Evolutionary conservation across 2,113 vertebrate species (phyloP).

Genomic region (Lipophrys pholis): DNA sequence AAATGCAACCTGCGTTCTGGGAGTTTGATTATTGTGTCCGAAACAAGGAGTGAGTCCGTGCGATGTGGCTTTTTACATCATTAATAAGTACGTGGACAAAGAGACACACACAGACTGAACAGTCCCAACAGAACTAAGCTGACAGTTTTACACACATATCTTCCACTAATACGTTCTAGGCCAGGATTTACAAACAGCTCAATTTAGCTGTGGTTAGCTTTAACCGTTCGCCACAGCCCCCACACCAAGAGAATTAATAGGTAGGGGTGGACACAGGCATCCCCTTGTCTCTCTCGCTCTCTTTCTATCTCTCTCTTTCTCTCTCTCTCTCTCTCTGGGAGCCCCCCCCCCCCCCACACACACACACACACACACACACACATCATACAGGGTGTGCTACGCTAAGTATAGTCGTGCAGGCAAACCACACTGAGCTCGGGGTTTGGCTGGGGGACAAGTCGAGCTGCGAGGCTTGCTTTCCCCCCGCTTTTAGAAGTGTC

Average conservation of each 20-base stretch:
- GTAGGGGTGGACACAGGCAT: slow-evolving; percentile 64
- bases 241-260: slow-evolving; percentile 61
- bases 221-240: slow-evolving; percentile 66
- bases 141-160: slow-evolving; percentile 52
- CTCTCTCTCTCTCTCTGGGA: slow-evolving; percentile 15
- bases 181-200: slow-evolving; percentile 57
- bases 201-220: slow-evolving; percentile 71
- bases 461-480: slow-evolving; percentile 50
- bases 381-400: slow-evolving; percentile 37
- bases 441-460: slow-evolving; percentile 61
- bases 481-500: slow-evolving; percentile 65
- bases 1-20: no score
- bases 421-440: slow-evolving; percentile 74
- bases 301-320: no score
- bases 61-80: no score
- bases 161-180: slow-evolving; percentile 43
- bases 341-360: slow-evolving; percentile 36
- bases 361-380: slow-evolving; percentile 24
- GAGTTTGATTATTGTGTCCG: no score
- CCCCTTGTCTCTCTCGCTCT: slow-evolving; percentile 72
- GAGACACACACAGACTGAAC: neutral
- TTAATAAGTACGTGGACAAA: no score
- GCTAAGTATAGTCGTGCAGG: slow-evolving; percentile 73
- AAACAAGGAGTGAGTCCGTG: no score
- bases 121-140: slow-evolving; percentile 18